Evolutionary conservation across 2,888 invertebrate species (phyloP).

Genomic region (Drosophila pseudotakahashii): DNA sequence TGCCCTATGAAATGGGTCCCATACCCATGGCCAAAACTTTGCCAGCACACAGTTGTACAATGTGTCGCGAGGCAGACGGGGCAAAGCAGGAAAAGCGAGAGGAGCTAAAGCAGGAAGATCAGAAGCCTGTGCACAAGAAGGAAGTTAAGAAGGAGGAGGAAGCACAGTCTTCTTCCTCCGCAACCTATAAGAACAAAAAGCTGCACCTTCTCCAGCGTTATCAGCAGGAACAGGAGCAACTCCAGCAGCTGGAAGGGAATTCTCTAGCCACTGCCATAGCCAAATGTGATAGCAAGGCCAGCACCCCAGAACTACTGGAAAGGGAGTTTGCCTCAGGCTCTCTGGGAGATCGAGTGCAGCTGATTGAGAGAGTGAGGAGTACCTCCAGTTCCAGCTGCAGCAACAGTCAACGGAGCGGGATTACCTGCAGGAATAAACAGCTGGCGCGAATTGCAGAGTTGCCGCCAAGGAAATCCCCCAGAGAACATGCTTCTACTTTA

Average conservation of each 20-base stretch:
- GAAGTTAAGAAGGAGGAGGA: constrained; percentile 42
- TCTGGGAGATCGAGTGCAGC: constrained; percentile 47
- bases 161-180: constrained; percentile 23
- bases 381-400: constrained; percentile 79
- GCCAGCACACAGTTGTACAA: constrained; percentile 83
- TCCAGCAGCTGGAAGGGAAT: constrained; percentile 47
- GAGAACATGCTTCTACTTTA: constrained; percentile 94
- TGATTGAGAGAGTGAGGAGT: constrained; percentile 68
- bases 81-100: constrained; percentile 83
- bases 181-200: constrained; percentile 77
- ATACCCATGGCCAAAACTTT: constrained; percentile 86
- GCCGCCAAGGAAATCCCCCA: constrained; percentile 91
- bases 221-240: constrained; percentile 76
- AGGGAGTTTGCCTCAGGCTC: constrained; percentile 62
- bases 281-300: constrained; percentile 79
- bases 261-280: constrained; percentile 49
- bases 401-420: constrained; percentile 61
- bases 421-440: constrained; percentile 75
- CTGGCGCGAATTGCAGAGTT: constrained; percentile 78
- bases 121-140: constrained; percentile 33
- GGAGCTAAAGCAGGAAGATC: constrained; percentile 64
- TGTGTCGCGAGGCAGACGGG: constrained; percentile 84
- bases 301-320: constrained; percentile 72
- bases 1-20: constrained; percentile 91
- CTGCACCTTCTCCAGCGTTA: constrained; percentile 78